These are phyloP conservation scores for Scaptodrosophila latifasciaeformis DNA, from an alignment of 2,888 invertebrate species.

Conservation along the genomic window DNA sequence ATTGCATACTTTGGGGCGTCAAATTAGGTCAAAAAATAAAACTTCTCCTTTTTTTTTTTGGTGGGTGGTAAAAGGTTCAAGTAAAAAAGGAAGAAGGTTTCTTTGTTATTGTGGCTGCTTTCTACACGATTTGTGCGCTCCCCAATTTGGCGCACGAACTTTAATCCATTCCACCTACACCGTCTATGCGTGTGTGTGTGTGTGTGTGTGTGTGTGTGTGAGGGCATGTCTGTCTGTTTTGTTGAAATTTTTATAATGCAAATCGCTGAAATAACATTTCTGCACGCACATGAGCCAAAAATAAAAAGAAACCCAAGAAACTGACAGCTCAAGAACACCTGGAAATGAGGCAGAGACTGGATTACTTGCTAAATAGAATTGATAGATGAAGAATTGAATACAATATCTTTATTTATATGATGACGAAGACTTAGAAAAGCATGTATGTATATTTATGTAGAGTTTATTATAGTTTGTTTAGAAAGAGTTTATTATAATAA, in stretches of 20 bases:
- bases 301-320: background rate
- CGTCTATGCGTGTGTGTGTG: conserved; percentile 9
- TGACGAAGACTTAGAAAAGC: too few species aligned
- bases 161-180: conserved; percentile 13
- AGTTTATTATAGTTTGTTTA: too few species aligned
- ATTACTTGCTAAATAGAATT: too few species aligned
- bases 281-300: conserved; percentile 24
- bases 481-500: too few species aligned
- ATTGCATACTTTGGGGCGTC: conserved; percentile 32
- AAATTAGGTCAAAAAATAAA: conserved; percentile 46
- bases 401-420: too few species aligned
- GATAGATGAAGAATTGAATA: too few species aligned
- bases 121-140: conserved; percentile 45
- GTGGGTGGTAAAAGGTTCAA: too few species aligned
- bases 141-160: conserved; percentile 15
- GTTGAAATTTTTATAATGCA: too few species aligned
- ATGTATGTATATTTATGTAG: too few species aligned
- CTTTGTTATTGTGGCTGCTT: conserved; percentile 32
- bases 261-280: too few species aligned
- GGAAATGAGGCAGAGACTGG: too few species aligned
- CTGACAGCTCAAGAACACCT: conserved; percentile 5
- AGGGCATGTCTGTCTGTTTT: conserved; percentile 17
- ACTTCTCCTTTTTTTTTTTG: conserved; percentile 27
- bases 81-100: too few species aligned
- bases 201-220: conserved; percentile 29